These are phyloP conservation scores for Caenorhabditis parvicauda DNA, from an alignment of 2,888 invertebrate genomes.

Conservation along the genomic window DNA sequence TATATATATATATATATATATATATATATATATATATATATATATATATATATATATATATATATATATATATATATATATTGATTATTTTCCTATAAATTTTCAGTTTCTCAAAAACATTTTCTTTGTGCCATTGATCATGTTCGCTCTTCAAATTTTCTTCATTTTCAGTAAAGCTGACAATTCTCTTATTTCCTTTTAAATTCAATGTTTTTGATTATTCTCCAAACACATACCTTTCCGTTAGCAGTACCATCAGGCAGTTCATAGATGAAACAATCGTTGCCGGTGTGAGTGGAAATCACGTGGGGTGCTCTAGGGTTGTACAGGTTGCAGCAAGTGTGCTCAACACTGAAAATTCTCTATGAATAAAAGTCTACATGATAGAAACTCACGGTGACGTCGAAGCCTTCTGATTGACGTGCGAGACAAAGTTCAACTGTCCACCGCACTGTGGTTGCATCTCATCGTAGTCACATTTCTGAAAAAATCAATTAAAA, in stretches of 20 bases:
- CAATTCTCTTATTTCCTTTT: too few relatives aligned
- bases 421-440: slow-evolving; percentile 59
- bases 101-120: slow-evolving; percentile 8
- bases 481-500: slow-evolving; percentile 23
- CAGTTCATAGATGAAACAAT: slow-evolving; percentile 61
- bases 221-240: background rate
- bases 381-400: slow-evolving; percentile 44
- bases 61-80: too few relatives aligned
- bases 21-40: too few relatives aligned
- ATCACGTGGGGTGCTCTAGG: slow-evolving; percentile 39
- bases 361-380: background rate
- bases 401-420: slow-evolving; percentile 50
- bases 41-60: too few relatives aligned
- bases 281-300: slow-evolving; percentile 56
- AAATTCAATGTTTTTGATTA: background rate
- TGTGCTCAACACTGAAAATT: slow-evolving; percentile 53
- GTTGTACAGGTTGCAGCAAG: slow-evolving; percentile 55
- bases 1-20: too few relatives aligned
- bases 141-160: too few relatives aligned
- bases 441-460: slow-evolving; percentile 60
- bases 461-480: slow-evolving; percentile 57
- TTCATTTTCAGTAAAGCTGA: too few relatives aligned
- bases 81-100: too few relatives aligned
- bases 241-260: slow-evolving; percentile 48
- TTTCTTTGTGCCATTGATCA: background rate